These are phyloP conservation scores for Oreochromis tanganicae DNA, from an alignment of 2,113 vertebrate genomes.

Conservation along the genomic window DNA sequence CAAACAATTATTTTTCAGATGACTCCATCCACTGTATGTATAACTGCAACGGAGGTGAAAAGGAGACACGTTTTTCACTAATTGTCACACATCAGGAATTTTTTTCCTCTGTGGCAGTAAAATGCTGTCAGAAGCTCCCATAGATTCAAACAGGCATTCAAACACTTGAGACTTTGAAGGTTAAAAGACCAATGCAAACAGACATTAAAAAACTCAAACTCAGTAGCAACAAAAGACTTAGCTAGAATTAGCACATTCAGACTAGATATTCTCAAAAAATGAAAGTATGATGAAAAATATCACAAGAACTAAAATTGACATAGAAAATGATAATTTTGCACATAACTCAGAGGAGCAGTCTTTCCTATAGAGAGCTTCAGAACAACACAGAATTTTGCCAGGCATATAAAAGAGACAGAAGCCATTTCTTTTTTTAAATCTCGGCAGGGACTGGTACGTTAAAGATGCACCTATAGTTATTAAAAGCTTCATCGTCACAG, in stretches of 20 bases:
- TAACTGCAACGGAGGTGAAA: neutral
- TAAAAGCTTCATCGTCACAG: neutral
- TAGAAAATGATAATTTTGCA: neutral
- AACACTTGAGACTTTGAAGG: neutral
- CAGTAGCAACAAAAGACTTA: neutral
- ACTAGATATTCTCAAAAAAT: neutral
- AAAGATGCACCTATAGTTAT: neutral
- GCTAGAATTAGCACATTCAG: rapidly evolving
- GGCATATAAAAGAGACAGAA: neutral
- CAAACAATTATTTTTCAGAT: neutral
- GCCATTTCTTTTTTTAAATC: rapidly evolving
- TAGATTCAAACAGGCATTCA: neutral
- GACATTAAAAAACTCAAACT: neutral
- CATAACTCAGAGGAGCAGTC: neutral
- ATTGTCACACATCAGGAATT: neutral
- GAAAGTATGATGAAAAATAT: rapidly evolving
- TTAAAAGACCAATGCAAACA: neutral
- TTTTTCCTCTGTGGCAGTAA: neutral
- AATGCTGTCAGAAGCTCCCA: neutral
- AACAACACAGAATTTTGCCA: neutral
- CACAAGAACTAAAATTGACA: neutral
- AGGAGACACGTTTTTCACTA: neutral
- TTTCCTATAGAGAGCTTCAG: neutral
- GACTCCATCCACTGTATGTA: neutral
- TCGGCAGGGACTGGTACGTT: neutral